Conservation (phyloP, 2,888 invertebrate genomes). For the Apamea crenata region DNA sequence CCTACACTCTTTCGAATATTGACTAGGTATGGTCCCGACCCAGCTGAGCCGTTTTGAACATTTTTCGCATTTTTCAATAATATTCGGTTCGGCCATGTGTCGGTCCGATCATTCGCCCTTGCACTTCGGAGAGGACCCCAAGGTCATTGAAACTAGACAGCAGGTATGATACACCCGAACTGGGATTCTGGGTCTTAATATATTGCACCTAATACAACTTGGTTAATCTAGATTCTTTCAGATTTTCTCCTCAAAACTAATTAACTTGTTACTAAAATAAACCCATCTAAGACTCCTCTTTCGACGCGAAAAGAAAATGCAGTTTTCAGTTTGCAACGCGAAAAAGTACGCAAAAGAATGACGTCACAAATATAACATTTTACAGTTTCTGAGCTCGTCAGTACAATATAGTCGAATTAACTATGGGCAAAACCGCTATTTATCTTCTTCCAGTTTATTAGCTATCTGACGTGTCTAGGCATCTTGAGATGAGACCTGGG, state of each 20-base stretch:
- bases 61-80: too few species aligned
- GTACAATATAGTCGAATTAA: conserved; percentile 36
- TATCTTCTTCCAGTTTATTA: conserved; percentile 37
- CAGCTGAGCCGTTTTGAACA: too few species aligned
- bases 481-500: conserved; percentile 35
- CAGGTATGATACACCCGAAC: too few species aligned
- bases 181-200: neutral
- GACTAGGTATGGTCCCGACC: too few species aligned
- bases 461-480: conserved; percentile 12
- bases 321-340: too few species aligned
- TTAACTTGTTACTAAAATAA: neutral
- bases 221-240: neutral
- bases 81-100: too few species aligned
- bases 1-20: too few species aligned
- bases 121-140: too few species aligned
- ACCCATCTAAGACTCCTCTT: neutral
- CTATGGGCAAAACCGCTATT: conserved; percentile 32
- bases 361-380: neutral
- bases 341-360: neutral
- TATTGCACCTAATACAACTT: neutral
- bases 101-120: too few species aligned
- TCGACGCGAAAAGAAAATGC: neutral
- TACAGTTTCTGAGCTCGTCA: neutral
- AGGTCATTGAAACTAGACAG: neutral
- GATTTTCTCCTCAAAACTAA: neutral